Evolutionary conservation across 2,888 invertebrate species (phyloP), one percentile per base, ranked within the genome.

Genomic region (Diloba caeruleocephala): DNA sequence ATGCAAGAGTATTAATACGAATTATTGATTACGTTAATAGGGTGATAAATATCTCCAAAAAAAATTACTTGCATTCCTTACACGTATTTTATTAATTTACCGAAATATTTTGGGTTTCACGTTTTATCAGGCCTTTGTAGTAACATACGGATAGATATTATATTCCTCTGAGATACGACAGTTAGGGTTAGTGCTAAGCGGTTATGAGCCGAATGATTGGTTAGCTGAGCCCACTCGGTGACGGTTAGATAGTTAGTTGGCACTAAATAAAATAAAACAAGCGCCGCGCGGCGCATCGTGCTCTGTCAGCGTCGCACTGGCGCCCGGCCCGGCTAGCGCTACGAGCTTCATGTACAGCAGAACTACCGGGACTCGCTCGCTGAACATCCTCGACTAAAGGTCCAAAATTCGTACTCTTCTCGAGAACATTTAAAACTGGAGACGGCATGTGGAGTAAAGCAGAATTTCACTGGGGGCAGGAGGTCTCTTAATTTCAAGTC

Each of bases 121-220:
- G n/a, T n/a, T n/a, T n/a, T n/a, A n/a, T n/a, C n/a, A n/a, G n/a
- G n/a, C n/a, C n/a, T n/a, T n/a, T n/a, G n/a, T n/a, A n/a, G n/a
- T n/a, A n/a, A n/a, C n/a, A n/a, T n/a, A n/a, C n/a, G n/a, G 3
- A 19, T 3, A 19, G 19, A 19, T 60, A 48, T 63, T 65, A 56
- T 52, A 50, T 76, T 73, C 68, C 71, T 75, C 68, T 58, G 57
- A 65, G 74, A 77, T 73, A 71, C 75, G 80, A 74, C 65, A 74
- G 54, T 64, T 53, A 60, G 69, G 69, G 84, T 89, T 85, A 88
- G 87, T 86, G 81, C 73, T 61, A 89, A 89, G 90, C 87, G 63
- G 57, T 66, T 66, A 77, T 74, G 80, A 79, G 74, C 68, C 74
- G 72, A 77, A 84, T 84, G 82, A 78, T 79, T 75, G 74, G 82